Evolutionary conservation across 2,113 vertebrate species (phyloP).

Genomic region (Sclerurus mexicanus): DNA sequence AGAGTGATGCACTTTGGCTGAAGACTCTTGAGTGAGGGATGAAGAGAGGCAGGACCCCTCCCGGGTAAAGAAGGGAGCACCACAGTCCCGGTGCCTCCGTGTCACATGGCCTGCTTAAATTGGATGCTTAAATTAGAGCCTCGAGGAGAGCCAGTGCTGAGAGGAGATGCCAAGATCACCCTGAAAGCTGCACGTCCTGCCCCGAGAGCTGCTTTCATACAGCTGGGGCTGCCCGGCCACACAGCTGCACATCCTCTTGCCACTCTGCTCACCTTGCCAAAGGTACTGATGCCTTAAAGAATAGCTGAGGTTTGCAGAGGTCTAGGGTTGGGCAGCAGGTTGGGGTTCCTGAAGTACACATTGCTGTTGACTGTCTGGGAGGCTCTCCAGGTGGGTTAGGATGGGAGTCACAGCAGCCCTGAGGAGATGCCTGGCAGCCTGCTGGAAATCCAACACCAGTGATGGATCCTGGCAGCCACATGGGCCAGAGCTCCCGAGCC

Average conservation of each 20-base stretch:
- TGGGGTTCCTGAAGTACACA: neutral
- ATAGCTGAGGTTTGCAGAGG: neutral
- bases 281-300: neutral
- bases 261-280: neutral
- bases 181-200: neutral
- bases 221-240: neutral
- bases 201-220: neutral
- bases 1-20: neutral
- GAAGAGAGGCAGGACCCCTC: neutral
- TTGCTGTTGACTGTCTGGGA: neutral
- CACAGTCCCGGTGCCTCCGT: no score
- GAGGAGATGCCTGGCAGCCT: neutral
- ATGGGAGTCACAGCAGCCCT: neutral
- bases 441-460: neutral
- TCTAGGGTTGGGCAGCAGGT: no score
- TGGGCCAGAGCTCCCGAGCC: neutral
- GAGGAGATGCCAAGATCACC: neutral
- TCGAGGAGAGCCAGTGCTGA: neutral
- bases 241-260: neutral
- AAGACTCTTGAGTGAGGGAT: neutral
- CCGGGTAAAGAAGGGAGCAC: accelerated
- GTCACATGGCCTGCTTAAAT: neutral
- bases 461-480: neutral
- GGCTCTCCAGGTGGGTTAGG: neutral
- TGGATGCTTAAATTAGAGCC: neutral